Percentiles rank a stretch among this genome's conserved stretches.
These are phyloP conservation scores for Gonioctena quinquepunctata DNA, from an alignment of 1,140 invertebrate species.

Conservation along the genomic window DNA sequence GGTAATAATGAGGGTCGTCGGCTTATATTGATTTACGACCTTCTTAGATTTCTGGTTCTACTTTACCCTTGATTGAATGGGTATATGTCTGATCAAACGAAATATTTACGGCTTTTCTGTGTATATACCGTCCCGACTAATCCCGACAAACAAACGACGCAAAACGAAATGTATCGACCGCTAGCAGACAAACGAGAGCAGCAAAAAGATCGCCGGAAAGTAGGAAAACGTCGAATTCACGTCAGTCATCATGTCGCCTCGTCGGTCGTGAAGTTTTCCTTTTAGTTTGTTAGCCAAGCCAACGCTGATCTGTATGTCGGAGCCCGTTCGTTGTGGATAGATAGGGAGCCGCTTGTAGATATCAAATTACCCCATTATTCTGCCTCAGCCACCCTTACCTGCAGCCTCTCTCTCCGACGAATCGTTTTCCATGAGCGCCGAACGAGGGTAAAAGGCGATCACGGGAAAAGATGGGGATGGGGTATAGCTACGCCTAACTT, in stretches of 20 bases:
- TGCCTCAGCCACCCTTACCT: conserved; percentile 41
- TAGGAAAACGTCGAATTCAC: not conserved
- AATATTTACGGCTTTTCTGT: too few species aligned
- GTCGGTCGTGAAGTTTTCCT: not conserved
- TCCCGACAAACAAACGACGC: too few species aligned
- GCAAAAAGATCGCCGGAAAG: too few species aligned
- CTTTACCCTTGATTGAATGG: too few species aligned
- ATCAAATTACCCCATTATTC: conserved; percentile 45
- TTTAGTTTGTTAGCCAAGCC: not conserved
- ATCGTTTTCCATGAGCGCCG: not conserved
- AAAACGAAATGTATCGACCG: not conserved
- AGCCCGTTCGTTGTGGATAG: conserved; percentile 34
- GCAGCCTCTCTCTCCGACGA: conserved; percentile 25
- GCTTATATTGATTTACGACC: too few species aligned
- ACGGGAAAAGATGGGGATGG: not conserved
- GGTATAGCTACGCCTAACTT: too few species aligned
- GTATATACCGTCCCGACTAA: too few species aligned
- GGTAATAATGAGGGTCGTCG: too few species aligned
- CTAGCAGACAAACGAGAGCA: not conserved
- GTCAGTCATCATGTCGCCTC: too few species aligned
- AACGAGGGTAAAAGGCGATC: too few species aligned
- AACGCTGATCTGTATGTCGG: conserved; percentile 21
- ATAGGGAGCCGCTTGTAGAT: conserved; percentile 42
- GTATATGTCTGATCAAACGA: too few species aligned
- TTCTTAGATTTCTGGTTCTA: too few species aligned